Conservation (phyloP, 2,113 vertebrate species). For the Corythoichthys intestinalis region DNA sequence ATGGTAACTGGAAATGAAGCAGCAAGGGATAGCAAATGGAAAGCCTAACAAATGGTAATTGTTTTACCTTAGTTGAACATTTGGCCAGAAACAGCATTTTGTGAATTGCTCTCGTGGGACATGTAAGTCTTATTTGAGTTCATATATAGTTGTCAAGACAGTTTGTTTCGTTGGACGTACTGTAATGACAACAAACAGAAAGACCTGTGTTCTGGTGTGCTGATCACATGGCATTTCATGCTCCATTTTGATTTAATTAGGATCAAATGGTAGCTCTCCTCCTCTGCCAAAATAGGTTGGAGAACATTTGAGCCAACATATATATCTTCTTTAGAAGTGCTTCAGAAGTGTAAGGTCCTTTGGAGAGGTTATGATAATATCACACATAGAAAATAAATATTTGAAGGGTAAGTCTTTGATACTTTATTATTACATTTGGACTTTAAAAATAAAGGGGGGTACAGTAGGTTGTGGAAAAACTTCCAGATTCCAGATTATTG, state of each 20-base stretch:
- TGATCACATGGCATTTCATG: conserved; percentile 58
- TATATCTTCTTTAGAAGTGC: conserved; percentile 33
- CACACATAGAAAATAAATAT: conserved; percentile 2
- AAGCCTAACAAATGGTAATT: conserved; percentile 55
- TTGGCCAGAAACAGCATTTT: conserved; percentile 45
- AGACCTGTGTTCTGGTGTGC: conserved; percentile 32
- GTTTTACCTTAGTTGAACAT: conserved; percentile 53
- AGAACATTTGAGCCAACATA: conserved; percentile 41
- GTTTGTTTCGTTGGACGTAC: conserved; percentile 36
- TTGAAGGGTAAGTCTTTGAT: not conserved
- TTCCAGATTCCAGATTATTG: conserved; percentile 5
- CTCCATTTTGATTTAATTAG: conserved; percentile 70
- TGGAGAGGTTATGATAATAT: conserved; percentile 14
- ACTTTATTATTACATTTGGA: not conserved
- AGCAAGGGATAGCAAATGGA: conserved; percentile 44
- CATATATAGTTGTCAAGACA: conserved; percentile 37
- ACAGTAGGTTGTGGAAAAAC: conserved; percentile 17
- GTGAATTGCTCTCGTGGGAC: conserved; percentile 27
- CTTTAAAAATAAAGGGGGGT: conserved; percentile 7
- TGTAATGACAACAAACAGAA: conserved; percentile 59
- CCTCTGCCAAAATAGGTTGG: conserved; percentile 42
- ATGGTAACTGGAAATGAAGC: conserved; percentile 48
- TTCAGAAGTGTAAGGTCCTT: conserved; percentile 26
- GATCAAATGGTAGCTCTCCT: conserved; percentile 51
- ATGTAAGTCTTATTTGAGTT: conserved; percentile 41